Conservation (phyloP, 2,888 invertebrate genomes). For the Dryadula phaetusa region DNA sequence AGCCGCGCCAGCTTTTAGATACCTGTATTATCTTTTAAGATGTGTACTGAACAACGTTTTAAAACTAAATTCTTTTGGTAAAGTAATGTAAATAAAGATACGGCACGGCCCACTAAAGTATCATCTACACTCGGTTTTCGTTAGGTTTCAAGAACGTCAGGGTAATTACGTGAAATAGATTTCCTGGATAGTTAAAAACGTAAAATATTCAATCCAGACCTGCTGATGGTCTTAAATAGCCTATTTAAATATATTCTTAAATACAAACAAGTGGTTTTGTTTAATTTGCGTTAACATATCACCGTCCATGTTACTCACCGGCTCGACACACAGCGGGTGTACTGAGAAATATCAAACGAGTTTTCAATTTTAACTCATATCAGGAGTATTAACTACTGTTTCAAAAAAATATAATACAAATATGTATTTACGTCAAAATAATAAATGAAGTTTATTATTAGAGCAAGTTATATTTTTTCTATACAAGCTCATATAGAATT, state of each 20-base stretch:
- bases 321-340: neutral
- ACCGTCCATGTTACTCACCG: neutral
- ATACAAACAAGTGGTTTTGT: neutral
- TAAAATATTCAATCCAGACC: conserved; percentile 24
- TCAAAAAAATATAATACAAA: neutral
- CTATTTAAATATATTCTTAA: conserved; percentile 6
- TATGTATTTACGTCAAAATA: neutral
- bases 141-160: conserved; percentile 8
- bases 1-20: conserved; percentile 69
- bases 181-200: conserved; percentile 5
- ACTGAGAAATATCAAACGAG: neutral
- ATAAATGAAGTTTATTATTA: neutral
- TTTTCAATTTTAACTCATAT: conserved; percentile 6
- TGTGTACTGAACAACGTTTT: conserved; percentile 45
- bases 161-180: neutral
- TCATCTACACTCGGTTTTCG: conserved; percentile 13
- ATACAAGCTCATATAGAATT: neutral
- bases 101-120: conserved; percentile 17
- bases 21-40: conserved; percentile 55
- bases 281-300: conserved; percentile 2
- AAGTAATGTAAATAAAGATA: conserved; percentile 23
- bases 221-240: conserved; percentile 12
- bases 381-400: conserved; percentile 1
- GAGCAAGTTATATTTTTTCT: neutral
- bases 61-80: conserved; percentile 39